Evolutionary conservation across 2,888 invertebrate genomes (phyloP), one percentile per base, ranked within the genome.

Genomic region (Arge pagana): DNA sequence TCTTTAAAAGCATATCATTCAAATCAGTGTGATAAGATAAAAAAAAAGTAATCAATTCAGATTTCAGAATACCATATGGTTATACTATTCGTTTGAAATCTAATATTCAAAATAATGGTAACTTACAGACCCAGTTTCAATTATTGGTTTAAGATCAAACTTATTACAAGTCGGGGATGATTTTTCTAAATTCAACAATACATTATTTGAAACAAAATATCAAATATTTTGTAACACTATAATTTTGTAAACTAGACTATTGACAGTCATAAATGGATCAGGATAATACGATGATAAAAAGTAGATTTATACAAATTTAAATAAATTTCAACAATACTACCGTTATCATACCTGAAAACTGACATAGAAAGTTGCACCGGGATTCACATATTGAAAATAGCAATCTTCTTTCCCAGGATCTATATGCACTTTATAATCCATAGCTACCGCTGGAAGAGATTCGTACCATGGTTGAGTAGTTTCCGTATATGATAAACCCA

Each of bases 331-430:
- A 45, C 23, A 26, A 28, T 28, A 19, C 1, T 11, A 28, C 16
- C 6, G 23, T 5, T 33, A 7, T 24, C 77, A 65, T 78, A 94
- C 96, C 85, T 95, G 94, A 78, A 93, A 95, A 64, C 93, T 93
- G 56, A 94, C 92, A 78, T 93, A 95, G 73, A 96, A 90, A 54
- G 93, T 93, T 16, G 95, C 93, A 48, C 93, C 93, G 50, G 89
- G 86, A 68, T 93, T 90, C 53, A 95, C 93, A 80, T 90, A 93
- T 80, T 96, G 96, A 77, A 86, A 94, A 78, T 95, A 96, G 78
- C 96, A 96, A 71, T 96, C 96, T 78, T 96, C 95, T 72, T 87
- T 88, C 52, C 95, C 94, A n/a, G 95, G 91, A 68, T 93, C 93
- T 57, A 96, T 87, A 77, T 95, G 91, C 26, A 96, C 90, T 79